Conservation (phyloP, 2,797 vertebrate species). For the Carcharodon carcharias region DNA sequence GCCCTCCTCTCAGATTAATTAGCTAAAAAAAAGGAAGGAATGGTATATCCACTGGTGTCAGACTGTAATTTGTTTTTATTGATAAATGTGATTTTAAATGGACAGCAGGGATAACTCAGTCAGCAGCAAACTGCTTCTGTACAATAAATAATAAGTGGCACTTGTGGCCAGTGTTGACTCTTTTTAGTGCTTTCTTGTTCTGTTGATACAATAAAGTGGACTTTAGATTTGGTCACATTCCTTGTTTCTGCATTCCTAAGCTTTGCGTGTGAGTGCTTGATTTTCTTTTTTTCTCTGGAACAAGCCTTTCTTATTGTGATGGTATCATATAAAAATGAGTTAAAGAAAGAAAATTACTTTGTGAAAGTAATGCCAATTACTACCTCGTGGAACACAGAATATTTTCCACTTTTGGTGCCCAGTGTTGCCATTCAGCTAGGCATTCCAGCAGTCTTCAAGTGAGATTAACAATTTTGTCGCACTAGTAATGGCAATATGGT, state of each 20-base stretch:
- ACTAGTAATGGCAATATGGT: not conserved
- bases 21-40: not conserved
- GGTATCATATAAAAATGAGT: not conserved
- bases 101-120: conserved; percentile 2
- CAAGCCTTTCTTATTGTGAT: not conserved
- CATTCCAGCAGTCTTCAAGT: not conserved
- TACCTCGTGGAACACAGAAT: too few species aligned
- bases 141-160: not conserved
- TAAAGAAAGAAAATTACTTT: not conserved
- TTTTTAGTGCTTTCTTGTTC: not conserved
- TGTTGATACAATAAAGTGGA: not conserved
- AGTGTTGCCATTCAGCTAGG: not conserved
- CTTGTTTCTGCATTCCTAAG: not conserved
- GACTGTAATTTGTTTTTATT: conserved; percentile 17
- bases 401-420: not conserved
- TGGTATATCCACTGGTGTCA: not conserved
- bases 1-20: conserved; percentile 26
- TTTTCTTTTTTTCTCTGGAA: not conserved
- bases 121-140: not conserved
- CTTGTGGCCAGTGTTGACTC: not conserved
- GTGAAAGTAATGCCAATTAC: not conserved
- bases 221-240: not conserved
- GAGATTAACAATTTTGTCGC: not conserved
- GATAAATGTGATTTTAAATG: conserved; percentile 25
- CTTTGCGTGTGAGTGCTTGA: not conserved